A percentile compares a stretch with the other conserved stretches of the same genome.
Conservation (phyloP, 2,797 vertebrate genomes). For the Gymnothorax javanicus region DNA sequence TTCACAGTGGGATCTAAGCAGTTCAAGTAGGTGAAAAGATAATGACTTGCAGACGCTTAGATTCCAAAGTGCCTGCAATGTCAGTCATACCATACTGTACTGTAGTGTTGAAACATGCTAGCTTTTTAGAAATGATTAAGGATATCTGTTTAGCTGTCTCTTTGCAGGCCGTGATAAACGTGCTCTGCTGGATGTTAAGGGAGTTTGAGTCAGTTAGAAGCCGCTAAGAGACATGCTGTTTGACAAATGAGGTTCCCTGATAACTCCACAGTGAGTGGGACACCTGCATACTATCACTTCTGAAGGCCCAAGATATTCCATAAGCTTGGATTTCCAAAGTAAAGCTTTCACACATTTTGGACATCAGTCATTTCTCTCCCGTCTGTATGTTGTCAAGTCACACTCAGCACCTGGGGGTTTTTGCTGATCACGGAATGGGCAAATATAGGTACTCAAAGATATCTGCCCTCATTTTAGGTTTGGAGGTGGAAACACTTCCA, state of each 20-base stretch:
- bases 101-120: neutral
- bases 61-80: slow-evolving; percentile 51
- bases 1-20: slow-evolving; percentile 53
- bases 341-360: neutral
- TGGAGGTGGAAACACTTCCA: neutral
- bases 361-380: neutral
- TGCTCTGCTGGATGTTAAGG: slow-evolving; percentile 25
- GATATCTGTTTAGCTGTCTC: slow-evolving; percentile 68
- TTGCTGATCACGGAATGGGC: neutral
- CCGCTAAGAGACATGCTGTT: neutral
- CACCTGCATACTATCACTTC: slow-evolving; percentile 14
- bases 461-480: neutral
- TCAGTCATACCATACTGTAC: neutral
- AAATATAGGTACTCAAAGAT: neutral
- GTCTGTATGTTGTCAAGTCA: neutral
- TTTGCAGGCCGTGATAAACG: slow-evolving; percentile 50
- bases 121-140: slow-evolving; percentile 67
- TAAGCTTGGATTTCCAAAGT: neutral
- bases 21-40: slow-evolving; percentile 62
- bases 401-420: neutral
- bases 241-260: neutral
- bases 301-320: neutral
- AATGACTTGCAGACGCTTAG: slow-evolving; percentile 68
- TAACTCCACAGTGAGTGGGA: neutral
- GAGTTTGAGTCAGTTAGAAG: neutral